phyloP scores from a whole-genome alignment of 2,888 invertebrate species.

The Antheraea assamensis region DNA sequence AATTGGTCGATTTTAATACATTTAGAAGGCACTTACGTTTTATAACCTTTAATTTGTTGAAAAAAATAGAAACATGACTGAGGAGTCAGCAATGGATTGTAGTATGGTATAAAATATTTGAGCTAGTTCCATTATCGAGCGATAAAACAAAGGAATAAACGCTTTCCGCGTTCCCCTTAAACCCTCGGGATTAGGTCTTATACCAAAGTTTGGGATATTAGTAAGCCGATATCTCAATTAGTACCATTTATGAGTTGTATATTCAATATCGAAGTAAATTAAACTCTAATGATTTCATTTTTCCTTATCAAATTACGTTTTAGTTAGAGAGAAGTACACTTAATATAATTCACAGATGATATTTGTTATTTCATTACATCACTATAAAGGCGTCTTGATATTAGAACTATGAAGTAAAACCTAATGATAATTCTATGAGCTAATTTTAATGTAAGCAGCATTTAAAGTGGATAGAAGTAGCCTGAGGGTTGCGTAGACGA shows the following conservation, averaged over 20 bases:
- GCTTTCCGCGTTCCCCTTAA: too few species aligned
- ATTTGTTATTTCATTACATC: not conserved
- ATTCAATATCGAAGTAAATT: not conserved
- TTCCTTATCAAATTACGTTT: not conserved
- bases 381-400: not conserved
- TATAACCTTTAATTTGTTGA: too few species aligned
- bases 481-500: conserved; percentile 52
- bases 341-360: not conserved
- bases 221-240: too few species aligned
- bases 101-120: too few species aligned
- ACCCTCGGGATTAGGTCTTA: not conserved
- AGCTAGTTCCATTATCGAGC: too few species aligned
- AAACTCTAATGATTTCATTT: not conserved
- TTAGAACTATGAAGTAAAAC: not conserved
- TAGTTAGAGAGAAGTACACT: not conserved
- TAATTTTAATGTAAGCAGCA: conserved; percentile 38
- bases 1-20: too few species aligned
- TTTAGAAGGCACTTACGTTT: too few species aligned
- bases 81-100: too few species aligned
- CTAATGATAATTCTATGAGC: conserved; percentile 13
- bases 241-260: too few species aligned
- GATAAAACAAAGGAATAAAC: too few species aligned
- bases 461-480: conserved; percentile 46
- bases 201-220: not conserved
- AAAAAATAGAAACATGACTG: too few species aligned